Conservation (phyloP, 2,888 invertebrate species). For the Sicus ferrugineus region DNA sequence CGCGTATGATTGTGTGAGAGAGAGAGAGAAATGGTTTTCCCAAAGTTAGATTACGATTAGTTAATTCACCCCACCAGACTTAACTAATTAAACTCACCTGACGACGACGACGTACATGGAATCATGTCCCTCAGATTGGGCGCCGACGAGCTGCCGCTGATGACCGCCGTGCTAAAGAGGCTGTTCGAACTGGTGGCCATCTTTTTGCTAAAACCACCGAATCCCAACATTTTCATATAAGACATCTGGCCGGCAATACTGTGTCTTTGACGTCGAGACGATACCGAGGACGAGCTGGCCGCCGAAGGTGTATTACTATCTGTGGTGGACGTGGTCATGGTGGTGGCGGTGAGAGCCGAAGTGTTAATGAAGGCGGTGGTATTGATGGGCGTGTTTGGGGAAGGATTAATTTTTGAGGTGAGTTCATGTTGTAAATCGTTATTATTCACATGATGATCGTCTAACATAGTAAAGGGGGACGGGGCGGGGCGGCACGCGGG, state of each 20-base stretch:
- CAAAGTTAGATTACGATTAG: background rate
- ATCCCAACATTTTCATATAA: constrained; percentile 90
- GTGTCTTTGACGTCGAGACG: constrained; percentile 88
- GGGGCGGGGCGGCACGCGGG: background rate
- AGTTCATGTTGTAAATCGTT: constrained; percentile 43
- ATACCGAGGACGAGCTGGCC: constrained; percentile 61
- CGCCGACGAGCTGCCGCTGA: constrained; percentile 92
- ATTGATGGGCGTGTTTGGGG: constrained; percentile 19
- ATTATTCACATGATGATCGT: constrained; percentile 32
- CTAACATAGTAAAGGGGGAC: constrained; percentile 11
- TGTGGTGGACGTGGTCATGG: constrained; percentile 52
- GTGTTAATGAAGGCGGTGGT: constrained; percentile 15
- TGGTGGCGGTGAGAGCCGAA: constrained; percentile 31
- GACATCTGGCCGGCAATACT: constrained; percentile 95
- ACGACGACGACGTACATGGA: constrained; percentile 75
- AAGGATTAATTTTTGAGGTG: constrained; percentile 33
- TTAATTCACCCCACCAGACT: background rate
- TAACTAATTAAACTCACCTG: constrained; percentile 71
- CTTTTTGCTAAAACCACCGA: constrained; percentile 74
- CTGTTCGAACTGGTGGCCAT: constrained; percentile 77
- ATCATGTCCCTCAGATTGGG: constrained; percentile 90
- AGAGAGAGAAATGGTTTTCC: background rate
- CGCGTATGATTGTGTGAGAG: too few relatives aligned
- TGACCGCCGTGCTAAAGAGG: constrained; percentile 95
- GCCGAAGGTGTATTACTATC: constrained; percentile 59